phyloP scores from a whole-genome alignment of 2,797 vertebrate species.

The Chaunax sp. region DNA sequence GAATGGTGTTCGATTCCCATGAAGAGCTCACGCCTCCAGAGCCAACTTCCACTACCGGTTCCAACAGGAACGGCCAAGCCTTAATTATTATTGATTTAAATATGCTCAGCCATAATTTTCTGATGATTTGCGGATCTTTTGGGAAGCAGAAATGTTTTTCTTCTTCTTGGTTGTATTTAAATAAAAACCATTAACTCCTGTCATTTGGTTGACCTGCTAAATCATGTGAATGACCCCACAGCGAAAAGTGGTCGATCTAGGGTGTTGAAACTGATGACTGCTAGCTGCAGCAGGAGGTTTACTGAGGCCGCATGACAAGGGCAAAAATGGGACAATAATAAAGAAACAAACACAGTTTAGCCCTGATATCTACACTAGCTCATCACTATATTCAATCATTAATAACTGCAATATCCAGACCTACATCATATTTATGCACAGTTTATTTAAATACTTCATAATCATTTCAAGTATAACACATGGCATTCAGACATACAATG shows the following conservation, averaged over 20 bases:
- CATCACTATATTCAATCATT: conserved; percentile 32
- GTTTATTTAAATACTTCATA: conserved; percentile 41
- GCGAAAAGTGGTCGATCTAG: conserved; percentile 1
- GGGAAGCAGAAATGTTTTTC: conserved; percentile 15
- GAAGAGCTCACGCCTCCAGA: neutral
- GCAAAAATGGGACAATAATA: conserved; percentile 38
- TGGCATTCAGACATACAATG: conserved; percentile 33
- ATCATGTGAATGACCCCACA: conserved; percentile 30
- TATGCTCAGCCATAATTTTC: conserved; percentile 26
- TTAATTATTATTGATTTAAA: conserved; percentile 18
- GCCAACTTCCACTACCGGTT: conserved; percentile 36
- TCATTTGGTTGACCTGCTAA: conserved; percentile 31
- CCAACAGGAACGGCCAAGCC: conserved; percentile 45
- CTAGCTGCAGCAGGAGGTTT: conserved; percentile 44
- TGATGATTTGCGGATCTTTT: conserved; percentile 36
- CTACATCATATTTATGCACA: conserved; percentile 22
- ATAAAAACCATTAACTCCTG: conserved; percentile 34
- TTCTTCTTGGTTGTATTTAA: conserved; percentile 39
- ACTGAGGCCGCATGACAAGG: conserved; percentile 22
- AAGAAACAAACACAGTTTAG: conserved; percentile 2
- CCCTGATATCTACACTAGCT: conserved; percentile 47
- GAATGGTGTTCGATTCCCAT: conserved; percentile 8
- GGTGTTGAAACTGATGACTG: conserved; percentile 48
- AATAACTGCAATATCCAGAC: conserved; percentile 37
- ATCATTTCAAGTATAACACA: conserved; percentile 36